Percentiles rank a stretch among this genome's conserved stretches.
These are phyloP conservation scores for Pediacus dermestoides DNA, from an alignment of 2,888 invertebrate species.

Conservation along the genomic window DNA sequence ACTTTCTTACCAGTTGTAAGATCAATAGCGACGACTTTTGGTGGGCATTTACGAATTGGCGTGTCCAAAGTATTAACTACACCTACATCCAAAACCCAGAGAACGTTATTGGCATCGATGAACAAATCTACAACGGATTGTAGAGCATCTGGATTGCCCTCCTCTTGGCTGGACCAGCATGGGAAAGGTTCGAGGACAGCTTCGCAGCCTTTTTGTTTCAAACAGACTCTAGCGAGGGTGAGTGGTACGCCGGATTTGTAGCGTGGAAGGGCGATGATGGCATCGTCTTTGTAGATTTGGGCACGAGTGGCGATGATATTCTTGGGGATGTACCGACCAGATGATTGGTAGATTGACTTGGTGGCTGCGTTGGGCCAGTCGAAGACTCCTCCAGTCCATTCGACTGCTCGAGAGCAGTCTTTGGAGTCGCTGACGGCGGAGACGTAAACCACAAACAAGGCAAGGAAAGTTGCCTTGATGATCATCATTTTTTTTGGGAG, in stretches of 20 bases:
- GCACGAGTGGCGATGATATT: constrained; percentile 60
- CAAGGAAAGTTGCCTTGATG: constrained; percentile 18
- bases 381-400: constrained; percentile 40
- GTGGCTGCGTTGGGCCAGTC: constrained; percentile 45
- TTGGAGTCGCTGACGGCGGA: constrained; percentile 20
- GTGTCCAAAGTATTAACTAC: constrained; percentile 64
- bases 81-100: constrained; percentile 73
- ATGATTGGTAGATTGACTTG: constrained; percentile 55
- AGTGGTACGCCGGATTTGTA: constrained; percentile 64
- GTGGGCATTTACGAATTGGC: constrained; percentile 63
- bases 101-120: constrained; percentile 59
- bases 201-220: constrained; percentile 51
- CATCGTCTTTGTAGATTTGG: constrained; percentile 56
- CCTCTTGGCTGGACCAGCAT: constrained; percentile 61
- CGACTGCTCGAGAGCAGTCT: constrained; percentile 21
- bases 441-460: no score
- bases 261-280: constrained; percentile 57
- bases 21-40: constrained; percentile 55
- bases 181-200: constrained; percentile 60
- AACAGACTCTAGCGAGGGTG: constrained; percentile 58
- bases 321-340: constrained; percentile 56
- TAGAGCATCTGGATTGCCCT: constrained; percentile 60
- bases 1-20: constrained; percentile 54
- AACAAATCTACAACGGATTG: constrained; percentile 69
- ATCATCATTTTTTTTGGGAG: constrained; percentile 4